A percentile compares a stretch with the other conserved stretches of the same genome.
These are phyloP conservation scores for Stichodactyla mertensii DNA, from an alignment of 64 coral and sea anemone genomes.

Conservation along the genomic window DNA sequence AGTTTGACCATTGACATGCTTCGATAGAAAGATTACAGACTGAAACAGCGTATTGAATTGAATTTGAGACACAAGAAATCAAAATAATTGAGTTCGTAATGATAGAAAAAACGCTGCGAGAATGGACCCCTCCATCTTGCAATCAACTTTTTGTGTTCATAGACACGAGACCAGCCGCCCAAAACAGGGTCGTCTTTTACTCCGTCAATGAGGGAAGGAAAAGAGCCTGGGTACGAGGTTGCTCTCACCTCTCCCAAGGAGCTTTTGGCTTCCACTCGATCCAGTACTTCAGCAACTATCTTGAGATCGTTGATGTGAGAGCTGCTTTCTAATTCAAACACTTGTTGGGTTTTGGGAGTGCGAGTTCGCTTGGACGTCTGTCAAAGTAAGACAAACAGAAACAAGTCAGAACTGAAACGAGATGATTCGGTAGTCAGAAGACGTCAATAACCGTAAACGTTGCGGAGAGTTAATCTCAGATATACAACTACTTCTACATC, in stretches of 20 bases:
- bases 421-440: too few relatives aligned
- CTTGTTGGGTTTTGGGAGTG: background rate
- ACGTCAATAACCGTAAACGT: too few relatives aligned
- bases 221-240: background rate
- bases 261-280: background rate
- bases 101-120: too few relatives aligned
- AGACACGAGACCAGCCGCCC: too few relatives aligned
- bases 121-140: too few relatives aligned
- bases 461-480: too few relatives aligned
- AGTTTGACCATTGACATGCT: conserved; percentile 33
- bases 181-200: too few relatives aligned
- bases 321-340: conserved; percentile 8
- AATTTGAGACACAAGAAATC: background rate
- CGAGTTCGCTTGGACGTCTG: background rate
- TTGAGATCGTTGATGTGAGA: conserved; percentile 8
- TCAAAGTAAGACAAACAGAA: background rate
- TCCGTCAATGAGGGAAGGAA: too few relatives aligned
- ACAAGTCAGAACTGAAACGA: too few relatives aligned
- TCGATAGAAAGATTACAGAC: conserved; percentile 57
- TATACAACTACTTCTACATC: too few relatives aligned
- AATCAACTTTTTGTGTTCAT: too few relatives aligned
- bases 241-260: conserved; percentile 12
- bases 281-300: conserved; percentile 15
- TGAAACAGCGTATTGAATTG: background rate
- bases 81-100: background rate